Evolutionary conservation across 2,888 invertebrate genomes (phyloP), one percentile per base, ranked within the genome.

Genomic region (Oscheius sp.): DNA sequence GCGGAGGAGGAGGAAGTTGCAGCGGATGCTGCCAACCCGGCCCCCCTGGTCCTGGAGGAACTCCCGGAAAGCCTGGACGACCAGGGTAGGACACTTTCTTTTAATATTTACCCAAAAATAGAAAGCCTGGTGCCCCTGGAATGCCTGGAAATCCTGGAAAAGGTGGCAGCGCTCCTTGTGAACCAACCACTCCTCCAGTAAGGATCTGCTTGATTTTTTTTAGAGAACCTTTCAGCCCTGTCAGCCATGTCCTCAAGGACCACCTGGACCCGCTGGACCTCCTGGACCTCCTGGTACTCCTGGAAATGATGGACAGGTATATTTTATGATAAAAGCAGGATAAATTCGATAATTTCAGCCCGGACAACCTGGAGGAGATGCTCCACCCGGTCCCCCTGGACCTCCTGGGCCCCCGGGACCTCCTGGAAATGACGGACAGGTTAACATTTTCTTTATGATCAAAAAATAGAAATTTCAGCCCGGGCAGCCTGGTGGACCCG

Each of bases 1-100:
- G 74, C 43, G 79, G 75, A 49, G 72, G 76, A 27, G 76, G 75
- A 49, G 69, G 69, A 58, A 27, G 46, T 21, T 86, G 86, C 72
- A 82, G 81, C 55, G 84, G 83, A 55, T 86, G 86, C 77, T 86
- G 86, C 75, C 75, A 86, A 27, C 80, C 80, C 55, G 80, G 80
- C 74, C 78, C 80, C 61, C 73, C 80, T 66, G 80, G 80, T 72
- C 76, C 81, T 55, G 76, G 76, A 52, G 81, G 81, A 73, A 75
- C 75, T 61, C 78, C 80, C 46, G 80, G 80, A 77, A 80, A 77
- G 68, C 77, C 80, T 61, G 80, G 80, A 76, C 69, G 80, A 77
- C 75, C 69, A 12, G 76, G 77, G n/a, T n/a, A n/a, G n/a, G n/a
- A n/a, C n/a, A n/a, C n/a, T n/a, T n/a, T n/a, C n/a, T n/a, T n/a